phyloP scores from a whole-genome alignment of 2,797 vertebrate genomes.

The Neosilurus hyrtlii region DNA sequence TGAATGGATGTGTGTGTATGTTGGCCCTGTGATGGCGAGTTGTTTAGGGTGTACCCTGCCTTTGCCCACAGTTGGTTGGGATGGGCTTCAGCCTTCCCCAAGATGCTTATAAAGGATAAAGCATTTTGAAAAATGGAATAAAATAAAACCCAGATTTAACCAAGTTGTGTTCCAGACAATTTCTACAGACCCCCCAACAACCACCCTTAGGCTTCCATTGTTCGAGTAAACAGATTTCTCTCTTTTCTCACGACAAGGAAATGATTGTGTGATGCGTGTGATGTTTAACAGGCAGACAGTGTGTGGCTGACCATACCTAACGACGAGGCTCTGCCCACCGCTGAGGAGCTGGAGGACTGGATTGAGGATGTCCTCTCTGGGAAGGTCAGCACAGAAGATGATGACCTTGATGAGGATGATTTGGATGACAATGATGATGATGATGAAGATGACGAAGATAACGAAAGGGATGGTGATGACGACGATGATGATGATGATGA shows the following conservation, averaged over 20 bases:
- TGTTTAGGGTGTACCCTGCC: too few relatives aligned
- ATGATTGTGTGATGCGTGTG: background rate
- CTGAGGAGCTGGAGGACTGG: slow-evolving; percentile 95
- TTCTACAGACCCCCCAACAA: background rate
- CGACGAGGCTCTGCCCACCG: slow-evolving; percentile 87
- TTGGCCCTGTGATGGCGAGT: too few relatives aligned
- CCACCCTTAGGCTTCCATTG: background rate
- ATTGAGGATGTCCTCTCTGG: slow-evolving; percentile 95
- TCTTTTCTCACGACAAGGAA: background rate
- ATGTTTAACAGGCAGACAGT: slow-evolving; percentile 83
- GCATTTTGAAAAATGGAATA: too few relatives aligned
- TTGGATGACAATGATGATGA: slow-evolving; percentile 62
- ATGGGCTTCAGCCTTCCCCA: too few relatives aligned
- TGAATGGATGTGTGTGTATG: too few relatives aligned
- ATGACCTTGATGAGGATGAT: slow-evolving; percentile 72
- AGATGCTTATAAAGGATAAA: too few relatives aligned
- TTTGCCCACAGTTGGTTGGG: too few relatives aligned
- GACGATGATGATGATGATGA: slow-evolving; percentile 60
- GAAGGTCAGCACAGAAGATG: slow-evolving; percentile 94
- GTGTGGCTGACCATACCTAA: slow-evolving; percentile 93
- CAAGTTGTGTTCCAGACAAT: background rate
- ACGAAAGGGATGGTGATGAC: slow-evolving; percentile 54
- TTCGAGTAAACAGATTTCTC: background rate
- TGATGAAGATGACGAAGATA: slow-evolving; percentile 51
- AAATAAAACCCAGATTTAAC: background rate